Evolutionary conservation across 2,888 invertebrate genomes (phyloP), one percentile per base, ranked within the genome.

Genomic region (Drepanosiphum platanoidis): DNA sequence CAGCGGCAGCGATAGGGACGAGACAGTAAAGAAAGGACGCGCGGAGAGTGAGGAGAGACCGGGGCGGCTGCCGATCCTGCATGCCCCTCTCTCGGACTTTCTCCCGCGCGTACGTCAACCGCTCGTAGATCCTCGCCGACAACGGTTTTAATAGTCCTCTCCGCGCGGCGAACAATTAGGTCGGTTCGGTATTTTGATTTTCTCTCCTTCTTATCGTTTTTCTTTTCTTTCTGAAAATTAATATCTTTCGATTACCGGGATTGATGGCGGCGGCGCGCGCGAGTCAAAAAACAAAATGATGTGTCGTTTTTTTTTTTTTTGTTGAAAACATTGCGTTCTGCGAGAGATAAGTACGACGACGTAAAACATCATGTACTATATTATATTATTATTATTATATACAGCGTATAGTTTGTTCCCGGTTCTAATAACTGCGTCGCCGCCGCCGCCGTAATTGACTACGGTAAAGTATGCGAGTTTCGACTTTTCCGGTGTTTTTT

Each of bases 391-490:
- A 18, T 52, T 1, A 46, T 46, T 15, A 52, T 52, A 52, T 27
- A 61, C 22, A 58, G 27, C 27, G 61, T 61, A 61, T 5, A 61
- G 22, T 61, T 61, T 27, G 61, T 61, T 61, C 61, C 8, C 27
- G 61, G 9, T 61, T 27, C 27, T 61, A 61, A 64, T 64, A 34
- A 74, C 52, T n/a, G n/a, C n/a, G n/a, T n/a, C n/a, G n/a, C n/a
- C n/a, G n/a, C n/a, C n/a, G n/a, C n/a, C 46, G 32, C n/a, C 52
- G 34, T 74, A 74, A 74, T 74, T 52, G 52, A 46, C 32, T 32
- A 11, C 34, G 32, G 52, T 46, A 52, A 34, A n/a, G 5, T 46
- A 46, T 32, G 13, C 13, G 32, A 42, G 36, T 9, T 70, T 39
- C n/a, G 7, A 39, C 5, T 52, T 52, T 72, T 39, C 15, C 7